A percentile compares a stretch with the other conserved stretches of the same genome.
Conservation (phyloP, 2,888 invertebrate genomes). For the Agapetus fuscipes region DNA sequence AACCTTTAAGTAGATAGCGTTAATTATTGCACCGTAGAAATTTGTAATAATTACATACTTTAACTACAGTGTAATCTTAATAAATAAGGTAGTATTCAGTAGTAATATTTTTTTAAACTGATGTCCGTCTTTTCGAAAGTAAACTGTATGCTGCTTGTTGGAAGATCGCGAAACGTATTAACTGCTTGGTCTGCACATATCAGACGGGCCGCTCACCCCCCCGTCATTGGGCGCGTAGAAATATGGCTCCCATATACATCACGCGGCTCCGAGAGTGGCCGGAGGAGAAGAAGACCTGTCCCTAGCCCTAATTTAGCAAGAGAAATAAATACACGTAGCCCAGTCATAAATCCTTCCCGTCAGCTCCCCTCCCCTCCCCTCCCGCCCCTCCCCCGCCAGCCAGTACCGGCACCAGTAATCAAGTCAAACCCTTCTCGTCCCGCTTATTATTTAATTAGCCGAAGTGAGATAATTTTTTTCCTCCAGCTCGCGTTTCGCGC, state of each 20-base stretch:
- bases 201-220: background rate
- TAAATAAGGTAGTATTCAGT: no score
- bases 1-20: no score
- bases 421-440: slow-evolving; percentile 1
- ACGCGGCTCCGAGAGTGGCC: background rate
- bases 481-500: background rate
- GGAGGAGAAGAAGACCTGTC: background rate
- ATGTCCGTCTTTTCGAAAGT: no score
- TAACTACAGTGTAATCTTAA: no score
- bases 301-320: background rate
- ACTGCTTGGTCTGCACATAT: no score
- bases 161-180: no score
- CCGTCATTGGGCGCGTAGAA: background rate
- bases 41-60: no score
- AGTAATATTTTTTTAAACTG: no score
- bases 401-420: slow-evolving; percentile 1
- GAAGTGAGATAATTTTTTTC: slow-evolving; percentile 6
- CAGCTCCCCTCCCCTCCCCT: no score
- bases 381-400: no score
- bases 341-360: background rate
- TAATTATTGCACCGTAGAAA: no score
- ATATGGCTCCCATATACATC: background rate
- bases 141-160: no score
- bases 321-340: background rate
- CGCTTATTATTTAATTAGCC: slow-evolving; percentile 8